Percentiles rank a stretch among this genome's conserved stretches.
Evolutionary conservation across 2,113 vertebrate species (phyloP).

Genomic region (Chaetura pelagica): DNA sequence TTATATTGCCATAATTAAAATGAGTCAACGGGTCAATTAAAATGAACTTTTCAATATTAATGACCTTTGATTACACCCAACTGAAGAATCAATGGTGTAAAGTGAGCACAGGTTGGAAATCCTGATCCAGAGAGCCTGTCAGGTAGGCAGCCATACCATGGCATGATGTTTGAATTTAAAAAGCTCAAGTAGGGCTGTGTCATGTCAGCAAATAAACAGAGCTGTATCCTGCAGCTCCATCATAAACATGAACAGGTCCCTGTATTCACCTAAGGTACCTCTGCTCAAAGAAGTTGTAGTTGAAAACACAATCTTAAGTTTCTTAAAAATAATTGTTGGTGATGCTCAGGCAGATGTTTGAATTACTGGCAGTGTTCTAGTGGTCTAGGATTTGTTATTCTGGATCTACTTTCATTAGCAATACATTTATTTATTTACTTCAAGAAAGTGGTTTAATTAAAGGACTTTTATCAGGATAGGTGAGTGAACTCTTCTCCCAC

Average conservation of each 20-base stretch:
- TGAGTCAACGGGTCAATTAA: background rate
- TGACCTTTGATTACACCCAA: conserved; percentile 11
- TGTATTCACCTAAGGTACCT: background rate
- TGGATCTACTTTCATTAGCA: background rate
- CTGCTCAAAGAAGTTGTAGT: background rate
- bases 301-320: background rate
- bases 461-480: background rate
- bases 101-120: background rate
- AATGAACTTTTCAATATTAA: conserved; percentile 48
- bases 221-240: background rate
- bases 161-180: background rate
- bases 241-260: background rate
- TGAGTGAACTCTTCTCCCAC: background rate
- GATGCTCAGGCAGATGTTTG: background rate
- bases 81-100: conserved; percentile 21
- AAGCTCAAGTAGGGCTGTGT: background rate
- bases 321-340: background rate
- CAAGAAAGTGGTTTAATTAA: background rate
- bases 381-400: background rate
- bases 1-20: conserved; percentile 53
- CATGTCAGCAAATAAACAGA: background rate
- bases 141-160: background rate
- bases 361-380: background rate
- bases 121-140: background rate
- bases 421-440: background rate